phyloP scores from a whole-genome alignment of 2,888 invertebrate genomes.

The Synanthedon tipuliformis region DNA sequence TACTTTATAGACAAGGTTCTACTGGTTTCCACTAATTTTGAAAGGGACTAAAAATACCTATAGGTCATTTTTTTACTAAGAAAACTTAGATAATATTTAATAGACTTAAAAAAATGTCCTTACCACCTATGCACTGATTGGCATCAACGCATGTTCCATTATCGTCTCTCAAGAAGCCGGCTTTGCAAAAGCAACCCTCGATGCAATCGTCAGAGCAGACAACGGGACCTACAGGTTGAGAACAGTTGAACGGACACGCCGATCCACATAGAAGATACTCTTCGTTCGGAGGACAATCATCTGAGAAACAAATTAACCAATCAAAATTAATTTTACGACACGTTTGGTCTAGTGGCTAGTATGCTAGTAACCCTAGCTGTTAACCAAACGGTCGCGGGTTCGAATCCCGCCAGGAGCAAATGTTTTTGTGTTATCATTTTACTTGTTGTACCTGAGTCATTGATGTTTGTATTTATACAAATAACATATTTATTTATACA shows the following conservation, averaged over 20 bases:
- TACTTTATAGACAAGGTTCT: no score
- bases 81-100: neutral
- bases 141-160: slow-evolving; percentile 48
- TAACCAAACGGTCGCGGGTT: no score
- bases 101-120: slow-evolving; percentile 3
- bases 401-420: no score
- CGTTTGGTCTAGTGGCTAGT: no score
- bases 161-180: slow-evolving; percentile 43
- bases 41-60: no score
- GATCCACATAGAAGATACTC: slow-evolving; percentile 54
- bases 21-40: no score
- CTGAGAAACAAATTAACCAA: slow-evolving; percentile 14
- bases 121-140: slow-evolving; percentile 39
- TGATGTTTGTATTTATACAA: no score
- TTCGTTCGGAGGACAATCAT: slow-evolving; percentile 53
- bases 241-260: slow-evolving; percentile 49
- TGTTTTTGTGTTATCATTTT: no score
- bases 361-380: no score
- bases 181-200: slow-evolving; percentile 56
- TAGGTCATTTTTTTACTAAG: neutral
- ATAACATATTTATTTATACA: no score
- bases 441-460: no score
- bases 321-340: neutral
- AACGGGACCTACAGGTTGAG: slow-evolving; percentile 31
- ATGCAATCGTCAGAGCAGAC: slow-evolving; percentile 39